phyloP scores from a whole-genome alignment of 2,797 vertebrate genomes.

The Falco berigora region DNA sequence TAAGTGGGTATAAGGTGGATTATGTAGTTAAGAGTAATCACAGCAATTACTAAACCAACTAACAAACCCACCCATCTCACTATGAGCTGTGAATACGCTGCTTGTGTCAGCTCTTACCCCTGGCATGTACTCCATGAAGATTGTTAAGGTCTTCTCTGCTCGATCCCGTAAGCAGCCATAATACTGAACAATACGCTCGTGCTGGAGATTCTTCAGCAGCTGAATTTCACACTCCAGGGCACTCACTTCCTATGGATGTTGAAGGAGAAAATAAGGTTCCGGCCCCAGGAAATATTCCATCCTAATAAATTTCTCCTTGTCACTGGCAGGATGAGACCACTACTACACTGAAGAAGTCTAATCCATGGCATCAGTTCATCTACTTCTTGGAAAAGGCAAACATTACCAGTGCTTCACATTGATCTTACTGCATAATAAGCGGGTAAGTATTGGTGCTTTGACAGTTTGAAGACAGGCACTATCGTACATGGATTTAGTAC shows the following conservation, averaged over 20 bases:
- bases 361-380: neutral
- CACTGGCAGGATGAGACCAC: neutral
- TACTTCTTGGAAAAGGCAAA: neutral
- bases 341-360: neutral
- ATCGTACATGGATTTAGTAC: neutral
- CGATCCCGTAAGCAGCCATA: constrained; percentile 91
- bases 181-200: constrained; percentile 95
- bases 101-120: constrained; percentile 77
- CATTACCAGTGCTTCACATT: neutral
- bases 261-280: neutral
- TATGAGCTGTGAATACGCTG: neutral
- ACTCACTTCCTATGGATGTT: constrained; percentile 84
- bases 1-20: neutral
- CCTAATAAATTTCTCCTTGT: neutral
- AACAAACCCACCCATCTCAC: neutral
- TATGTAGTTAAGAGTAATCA: neutral
- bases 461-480: neutral
- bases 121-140: constrained; percentile 99
- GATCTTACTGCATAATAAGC: neutral
- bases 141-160: constrained; percentile 91
- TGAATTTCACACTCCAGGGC: constrained; percentile 98
- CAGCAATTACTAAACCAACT: neutral
- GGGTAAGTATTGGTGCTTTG: neutral
- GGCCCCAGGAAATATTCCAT: neutral
- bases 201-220: constrained; percentile 94